Evolutionary conservation across 2,888 invertebrate species (phyloP), one percentile per base, ranked within the genome.

Genomic region (Oscheius myriophilus): DNA sequence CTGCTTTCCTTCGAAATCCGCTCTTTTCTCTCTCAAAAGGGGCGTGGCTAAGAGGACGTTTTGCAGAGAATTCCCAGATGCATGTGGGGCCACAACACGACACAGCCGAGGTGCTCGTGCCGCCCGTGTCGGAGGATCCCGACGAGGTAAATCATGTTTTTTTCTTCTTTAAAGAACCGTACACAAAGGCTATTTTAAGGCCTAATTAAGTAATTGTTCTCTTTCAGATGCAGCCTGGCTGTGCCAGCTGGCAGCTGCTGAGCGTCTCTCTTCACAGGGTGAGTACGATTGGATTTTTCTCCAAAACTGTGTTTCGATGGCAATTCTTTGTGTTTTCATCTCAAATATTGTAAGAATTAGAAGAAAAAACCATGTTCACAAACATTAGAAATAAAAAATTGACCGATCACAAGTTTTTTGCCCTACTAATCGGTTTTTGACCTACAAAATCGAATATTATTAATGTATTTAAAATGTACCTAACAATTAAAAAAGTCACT

Each of bases 191-290:
- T 33, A 33, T 33, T 33, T 33, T 6, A 3, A 33, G 33, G 33
- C 33, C n/a, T 33, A 33, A 33, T 6, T 18, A 62, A 41, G 23
- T 39, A 42, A 45, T 54, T 12, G 9, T 45, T 41, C 14, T 57
- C 11, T 67, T 67, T 67, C 58, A 67, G 67, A 67, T 67, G 67
- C 46, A 55, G 25, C 52, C 61, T 9, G 67, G 67, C 21, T 61
- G 61, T 46, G 61, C 61, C 11, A 41, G 59, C 42, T 84, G 84
- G 84, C 85, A 85, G 71, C 70, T 85, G 70, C 75, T 85, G 64
- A 83, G 83, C 65, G 83, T 85, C 55, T 81, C 80, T 26, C 71
- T 85, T 42, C 83, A 85, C 57, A 67, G 83, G 72, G 85, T 84
- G 55, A 69, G 82, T 76, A 23, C 46, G 64, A 67, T 62, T 16